Evolutionary conservation across 2,888 invertebrate species (phyloP), one percentile per base, ranked within the genome.

Genomic region (Erynnis tages): DNA sequence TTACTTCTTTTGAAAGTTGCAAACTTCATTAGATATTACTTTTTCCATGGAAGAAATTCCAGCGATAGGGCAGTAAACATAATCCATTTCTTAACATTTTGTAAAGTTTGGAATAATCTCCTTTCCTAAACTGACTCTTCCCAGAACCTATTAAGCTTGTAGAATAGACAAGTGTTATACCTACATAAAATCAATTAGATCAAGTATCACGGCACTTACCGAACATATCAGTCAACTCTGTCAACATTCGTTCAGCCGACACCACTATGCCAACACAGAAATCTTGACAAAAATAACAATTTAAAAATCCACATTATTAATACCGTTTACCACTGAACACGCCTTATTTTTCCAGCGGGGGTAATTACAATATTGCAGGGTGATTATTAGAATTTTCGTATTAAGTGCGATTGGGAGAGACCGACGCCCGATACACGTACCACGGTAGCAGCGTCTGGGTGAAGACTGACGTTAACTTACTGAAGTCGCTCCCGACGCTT

Each of bases 391-490:
- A 58, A 55, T 56, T 61, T 63, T 67, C 69, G 67, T 66, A 58
- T 69, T 67, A 67, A 70, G 68, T 67, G 55, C 50, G 62, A 61
- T 56, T 52, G 30, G 48, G 54, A 41, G 34, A 27, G 49, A 16
- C 43, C 1, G n/a, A 16, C 27, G 23, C 25, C 54, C 57, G 48
- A 59, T 65, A 54, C 60, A 69, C 82, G 79, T 71, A 76, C 66
- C 66, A 52, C 65, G 62, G 60, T 62, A 56, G 58, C 69, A 64
- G 65, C 63, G 71, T 65, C 73, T 71, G 69, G 61, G 61, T 66
- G 63, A 65, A 71, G 77, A 83, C 86, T 84, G 53, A 38, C 29
- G 69, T 72, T 71, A 66, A 68, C 64, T 65, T 38, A 14, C 69
- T 71, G 68, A 66, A 77, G 76, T 69, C 69, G 61, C 58, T 70